Evolutionary conservation across 2,888 invertebrate genomes (phyloP).

Genomic region (Lepidocyrtinus sp.): DNA sequence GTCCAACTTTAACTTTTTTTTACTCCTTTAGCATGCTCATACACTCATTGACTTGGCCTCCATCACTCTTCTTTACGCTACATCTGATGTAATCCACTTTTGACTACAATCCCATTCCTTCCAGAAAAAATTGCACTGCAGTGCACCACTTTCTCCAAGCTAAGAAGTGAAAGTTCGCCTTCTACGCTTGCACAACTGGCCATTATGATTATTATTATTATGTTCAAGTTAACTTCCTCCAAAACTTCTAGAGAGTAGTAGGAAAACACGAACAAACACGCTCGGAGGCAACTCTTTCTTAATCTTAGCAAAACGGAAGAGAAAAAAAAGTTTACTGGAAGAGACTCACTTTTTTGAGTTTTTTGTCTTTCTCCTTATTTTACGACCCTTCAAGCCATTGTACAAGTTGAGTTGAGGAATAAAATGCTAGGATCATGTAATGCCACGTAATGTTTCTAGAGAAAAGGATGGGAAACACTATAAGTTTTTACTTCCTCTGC

Average conservation of each 20-base stretch:
- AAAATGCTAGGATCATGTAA: slow-evolving; percentile 6
- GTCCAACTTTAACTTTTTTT: no score
- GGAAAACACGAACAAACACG: not conserved
- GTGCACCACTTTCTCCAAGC: slow-evolving; percentile 28
- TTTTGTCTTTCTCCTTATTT: not conserved
- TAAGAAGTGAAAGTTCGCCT: slow-evolving; percentile 1
- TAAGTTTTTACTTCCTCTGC: not conserved
- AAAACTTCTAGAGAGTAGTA: slow-evolving; percentile 1
- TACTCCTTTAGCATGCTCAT: no score
- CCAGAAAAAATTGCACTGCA: slow-evolving; percentile 19
- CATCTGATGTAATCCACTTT: slow-evolving; percentile 9
- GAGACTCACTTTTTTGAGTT: not conserved
- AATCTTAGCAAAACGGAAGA: not conserved
- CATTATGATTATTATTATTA: slow-evolving; percentile 43
- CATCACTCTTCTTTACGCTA: slow-evolving; percentile 2
- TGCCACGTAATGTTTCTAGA: no score
- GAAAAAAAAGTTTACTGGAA: not conserved
- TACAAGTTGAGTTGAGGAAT: not conserved
- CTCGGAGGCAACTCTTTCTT: not conserved
- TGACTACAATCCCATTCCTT: not conserved
- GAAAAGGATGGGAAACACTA: not conserved
- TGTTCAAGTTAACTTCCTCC: slow-evolving; percentile 31
- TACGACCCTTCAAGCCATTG: slow-evolving; percentile 14
- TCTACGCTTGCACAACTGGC: slow-evolving; percentile 16
- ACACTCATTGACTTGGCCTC: slow-evolving; percentile 15